Evolutionary conservation across 2,888 invertebrate genomes (phyloP).

Genomic region (Patella depressa): DNA sequence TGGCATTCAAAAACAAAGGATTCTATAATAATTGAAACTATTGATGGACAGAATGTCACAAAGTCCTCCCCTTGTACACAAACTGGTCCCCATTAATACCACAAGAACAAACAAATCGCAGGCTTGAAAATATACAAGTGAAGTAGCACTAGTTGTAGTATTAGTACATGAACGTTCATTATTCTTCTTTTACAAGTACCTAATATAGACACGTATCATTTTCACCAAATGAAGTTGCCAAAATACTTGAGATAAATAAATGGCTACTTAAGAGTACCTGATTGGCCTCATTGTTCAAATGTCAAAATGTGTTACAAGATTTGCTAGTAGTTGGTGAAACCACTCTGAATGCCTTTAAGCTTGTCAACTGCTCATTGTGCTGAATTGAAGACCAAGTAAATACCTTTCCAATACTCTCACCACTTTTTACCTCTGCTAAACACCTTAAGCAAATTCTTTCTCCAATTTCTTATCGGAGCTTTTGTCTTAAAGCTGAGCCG

Average conservation of each 20-base stretch:
- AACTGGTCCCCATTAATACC: no score
- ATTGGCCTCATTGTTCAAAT: neutral
- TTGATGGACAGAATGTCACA: no score
- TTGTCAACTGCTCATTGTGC: conserved; percentile 5
- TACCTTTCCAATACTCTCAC: neutral
- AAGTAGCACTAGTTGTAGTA: no score
- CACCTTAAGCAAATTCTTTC: neutral
- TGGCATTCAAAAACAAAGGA: no score
- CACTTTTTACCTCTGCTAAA: conserved; percentile 3
- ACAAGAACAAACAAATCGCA: no score
- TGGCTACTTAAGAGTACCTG: neutral
- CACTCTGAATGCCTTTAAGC: conserved; percentile 4
- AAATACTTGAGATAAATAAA: conserved; percentile 2
- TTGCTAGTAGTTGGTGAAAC: neutral
- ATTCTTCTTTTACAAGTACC: neutral
- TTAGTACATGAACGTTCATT: no score
- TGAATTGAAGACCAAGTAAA: neutral
- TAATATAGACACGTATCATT: neutral
- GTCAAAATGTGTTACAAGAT: neutral
- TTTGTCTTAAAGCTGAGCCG: no score
- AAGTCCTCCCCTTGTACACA: no score
- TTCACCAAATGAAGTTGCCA: neutral
- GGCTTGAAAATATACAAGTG: no score
- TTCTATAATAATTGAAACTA: no score
- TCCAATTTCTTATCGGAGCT: no score